Percentiles rank a stretch among this genome's conserved stretches.
Evolutionary conservation across 2,888 invertebrate genomes (phyloP).

Genomic region (Drosophila kambysellisi): DNA sequence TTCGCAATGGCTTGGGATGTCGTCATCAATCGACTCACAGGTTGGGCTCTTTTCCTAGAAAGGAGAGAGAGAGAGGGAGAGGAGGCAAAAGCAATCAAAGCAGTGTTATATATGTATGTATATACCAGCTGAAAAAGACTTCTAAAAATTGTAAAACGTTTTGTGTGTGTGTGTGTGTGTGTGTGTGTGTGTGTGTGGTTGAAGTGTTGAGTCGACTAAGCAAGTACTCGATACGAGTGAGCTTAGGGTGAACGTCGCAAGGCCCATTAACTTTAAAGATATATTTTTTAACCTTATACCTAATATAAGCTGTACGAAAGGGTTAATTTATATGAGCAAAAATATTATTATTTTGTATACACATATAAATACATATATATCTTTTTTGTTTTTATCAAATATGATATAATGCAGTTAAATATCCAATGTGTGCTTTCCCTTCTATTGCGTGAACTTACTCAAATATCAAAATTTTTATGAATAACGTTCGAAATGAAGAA

Average conservation of each 20-base stretch:
- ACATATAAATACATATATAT: neutral
- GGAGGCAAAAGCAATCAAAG: constrained; percentile 65
- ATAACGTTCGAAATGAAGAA: neutral
- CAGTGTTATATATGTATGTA: constrained; percentile 26
- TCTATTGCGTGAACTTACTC: neutral
- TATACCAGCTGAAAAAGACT: constrained; percentile 44
- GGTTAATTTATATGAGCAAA: neutral
- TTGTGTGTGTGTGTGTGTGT: constrained; percentile 15
- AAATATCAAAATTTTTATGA: neutral
- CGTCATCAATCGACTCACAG: constrained; percentile 69
- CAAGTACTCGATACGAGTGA: constrained; percentile 24
- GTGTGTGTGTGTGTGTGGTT: neutral
- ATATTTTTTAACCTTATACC: neutral
- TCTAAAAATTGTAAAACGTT: constrained; percentile 78
- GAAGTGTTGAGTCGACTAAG: constrained; percentile 29
- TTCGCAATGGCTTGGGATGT: constrained; percentile 44
- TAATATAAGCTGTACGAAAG: neutral
- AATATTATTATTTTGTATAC: neutral
- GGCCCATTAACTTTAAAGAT: neutral
- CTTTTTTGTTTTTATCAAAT: neutral
- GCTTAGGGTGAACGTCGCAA: neutral
- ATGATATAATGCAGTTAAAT: neutral
- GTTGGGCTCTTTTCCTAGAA: neutral
- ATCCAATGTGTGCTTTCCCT: neutral
- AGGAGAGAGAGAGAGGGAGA: neutral